Base-by-base conservation (phyloP, 2,888 invertebrate genomes). In the Meghimatium bilineatum region DNA sequence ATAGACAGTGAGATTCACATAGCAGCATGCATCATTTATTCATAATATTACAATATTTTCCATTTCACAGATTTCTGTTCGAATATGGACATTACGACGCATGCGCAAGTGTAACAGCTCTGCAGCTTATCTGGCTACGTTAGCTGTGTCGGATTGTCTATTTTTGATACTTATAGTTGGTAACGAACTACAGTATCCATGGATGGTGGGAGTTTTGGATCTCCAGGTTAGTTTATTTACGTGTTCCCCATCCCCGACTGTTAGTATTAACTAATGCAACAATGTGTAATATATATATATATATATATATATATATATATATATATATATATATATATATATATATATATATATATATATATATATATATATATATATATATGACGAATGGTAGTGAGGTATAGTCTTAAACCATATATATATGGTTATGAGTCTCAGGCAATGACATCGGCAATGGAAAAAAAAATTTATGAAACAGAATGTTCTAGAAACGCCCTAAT, bases 161-260 rank as follows among this genome's bases (percentile, higher is more conserved):
- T 89, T 92, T 72, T 88, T 93, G 75, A 77, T 90, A 32, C 88
- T 92, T 17, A 91, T 92, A 82, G 87, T 92, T 17, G 86, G 91
- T 38, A 89, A 90, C 82, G 93, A 93, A 80, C 86, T 93, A 36
- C 89, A 90, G 83, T 91, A 91, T 67, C 91, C 91, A 8, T 93
- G 93, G 93, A 87, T 88, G 60, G 76, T 89, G 23, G 87, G 87
- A 1, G 89, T 89, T 0, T 85, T 91, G 23, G 88, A 90, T 66
- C 78, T 83, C 20, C 83, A 83, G 83, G 79, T 83, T 49, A 63
- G 78, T 72, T 23, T 32, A 6, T 52, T 20, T 52, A 52, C 52
- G 20, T 10, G 52, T 20, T 52, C n/a, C n/a, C n/a, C n/a, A n/a
- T n/a, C n/a, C n/a, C n/a, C 44, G 44, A 12, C 44, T 44, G 12